phyloP scores from a whole-genome alignment of 2,113 vertebrate species.

The Percopsis transmontana region DNA sequence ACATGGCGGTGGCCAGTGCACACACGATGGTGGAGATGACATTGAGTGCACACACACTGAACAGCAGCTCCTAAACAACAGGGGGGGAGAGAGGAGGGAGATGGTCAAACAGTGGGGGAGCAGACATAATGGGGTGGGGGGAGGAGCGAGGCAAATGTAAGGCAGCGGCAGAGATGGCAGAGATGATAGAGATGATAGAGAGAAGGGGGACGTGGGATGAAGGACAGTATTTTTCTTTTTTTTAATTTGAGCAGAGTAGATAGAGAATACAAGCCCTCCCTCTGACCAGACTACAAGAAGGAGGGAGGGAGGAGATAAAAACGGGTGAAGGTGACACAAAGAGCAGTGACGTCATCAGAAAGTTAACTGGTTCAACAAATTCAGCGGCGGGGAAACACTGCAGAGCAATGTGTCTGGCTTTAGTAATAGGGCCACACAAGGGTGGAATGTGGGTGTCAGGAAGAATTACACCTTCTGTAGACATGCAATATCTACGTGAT shows the following conservation, averaged over 20 bases:
- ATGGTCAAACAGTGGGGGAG: slow-evolving; percentile 27
- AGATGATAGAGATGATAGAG: slow-evolving; percentile 3
- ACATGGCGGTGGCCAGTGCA: slow-evolving; percentile 96
- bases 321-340: slow-evolving; percentile 27
- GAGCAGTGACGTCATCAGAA: background rate
- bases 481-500: background rate
- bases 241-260: slow-evolving; percentile 3
- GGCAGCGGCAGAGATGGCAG: background rate
- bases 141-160: background rate
- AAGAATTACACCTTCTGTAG: background rate
- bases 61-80: slow-evolving; percentile 88
- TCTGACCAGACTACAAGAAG: slow-evolving; percentile 5
- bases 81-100: slow-evolving; percentile 8
- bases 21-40: slow-evolving; percentile 98
- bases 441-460: background rate
- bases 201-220: background rate
- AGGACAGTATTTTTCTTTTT: too few relatives aligned
- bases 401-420: slow-evolving; percentile 1
- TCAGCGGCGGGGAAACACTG: slow-evolving; percentile 1
- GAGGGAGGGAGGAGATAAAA: slow-evolving; percentile 9
- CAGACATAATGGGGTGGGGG: slow-evolving; percentile 7
- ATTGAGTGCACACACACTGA: slow-evolving; percentile 96
- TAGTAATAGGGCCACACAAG: background rate
- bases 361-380: slow-evolving; percentile 17
- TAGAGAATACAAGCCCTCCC: background rate